phyloP scores from a whole-genome alignment of 2,888 invertebrate species.

The Morpho deidamia region DNA sequence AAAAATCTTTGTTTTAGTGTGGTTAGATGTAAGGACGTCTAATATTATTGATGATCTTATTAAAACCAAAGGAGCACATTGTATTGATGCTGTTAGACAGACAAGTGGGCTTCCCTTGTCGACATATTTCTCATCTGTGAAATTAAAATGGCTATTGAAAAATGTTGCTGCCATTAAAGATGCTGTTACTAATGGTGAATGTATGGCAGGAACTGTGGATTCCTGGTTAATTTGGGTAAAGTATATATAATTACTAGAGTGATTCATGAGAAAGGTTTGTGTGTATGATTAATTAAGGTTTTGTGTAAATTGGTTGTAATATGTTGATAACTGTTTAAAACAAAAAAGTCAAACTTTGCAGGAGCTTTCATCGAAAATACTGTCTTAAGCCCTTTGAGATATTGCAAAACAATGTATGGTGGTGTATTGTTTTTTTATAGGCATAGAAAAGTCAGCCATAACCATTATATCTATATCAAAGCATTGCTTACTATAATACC shows the following conservation, averaged over 20 bases:
- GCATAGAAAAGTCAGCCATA: too few relatives aligned
- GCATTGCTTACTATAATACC: too few relatives aligned
- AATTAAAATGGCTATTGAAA: constrained; percentile 95
- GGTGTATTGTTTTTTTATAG: too few relatives aligned
- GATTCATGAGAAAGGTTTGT: too few relatives aligned
- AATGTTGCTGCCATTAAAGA: constrained; percentile 86
- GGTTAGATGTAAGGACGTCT: constrained; percentile 94
- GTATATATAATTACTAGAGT: not conserved
- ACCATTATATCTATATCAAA: too few relatives aligned
- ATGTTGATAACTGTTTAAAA: too few relatives aligned
- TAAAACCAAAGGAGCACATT: constrained; percentile 56
- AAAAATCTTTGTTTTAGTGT: constrained; percentile 78
- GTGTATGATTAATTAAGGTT: not conserved
- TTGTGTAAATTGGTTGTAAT: too few relatives aligned
- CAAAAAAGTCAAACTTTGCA: too few relatives aligned
- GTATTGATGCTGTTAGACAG: constrained; percentile 57
- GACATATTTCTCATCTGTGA: constrained; percentile 97
- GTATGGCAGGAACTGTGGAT: constrained; percentile 94
- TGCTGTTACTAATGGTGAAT: constrained; percentile 83
- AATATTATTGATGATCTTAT: constrained; percentile 87
- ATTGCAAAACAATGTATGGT: too few relatives aligned
- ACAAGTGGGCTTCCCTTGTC: constrained; percentile 95
- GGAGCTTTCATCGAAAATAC: too few relatives aligned
- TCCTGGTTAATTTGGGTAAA: constrained; percentile 96
- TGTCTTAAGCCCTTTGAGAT: too few relatives aligned